Conservation (phyloP, 2,113 vertebrate genomes). For the human (Homo sapiens) region GRCh38 chr1:87084501-87085000, state of each 20-base stretch:
- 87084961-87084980: constrained; percentile 23
- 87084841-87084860: too few relatives aligned
- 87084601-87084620: neutral
- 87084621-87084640: neutral
- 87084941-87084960: neutral
- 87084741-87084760: neutral
- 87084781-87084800: too few relatives aligned
- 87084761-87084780: neutral
- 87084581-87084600: neutral
- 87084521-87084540: neutral
- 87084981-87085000: neutral
- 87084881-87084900: too few relatives aligned
- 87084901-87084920: too few relatives aligned
- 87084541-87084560: neutral
- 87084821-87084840: too few relatives aligned
- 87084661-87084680: neutral
- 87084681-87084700: neutral
- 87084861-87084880: too few relatives aligned
- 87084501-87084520: constrained; percentile 24
- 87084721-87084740: neutral
- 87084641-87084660: neutral
- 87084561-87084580: neutral
- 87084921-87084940: too few relatives aligned
- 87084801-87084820: too few relatives aligned
- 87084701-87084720: neutral